Evolutionary conservation across 2,797 vertebrate species (phyloP).

Genomic region (Picus viridis): DNA sequence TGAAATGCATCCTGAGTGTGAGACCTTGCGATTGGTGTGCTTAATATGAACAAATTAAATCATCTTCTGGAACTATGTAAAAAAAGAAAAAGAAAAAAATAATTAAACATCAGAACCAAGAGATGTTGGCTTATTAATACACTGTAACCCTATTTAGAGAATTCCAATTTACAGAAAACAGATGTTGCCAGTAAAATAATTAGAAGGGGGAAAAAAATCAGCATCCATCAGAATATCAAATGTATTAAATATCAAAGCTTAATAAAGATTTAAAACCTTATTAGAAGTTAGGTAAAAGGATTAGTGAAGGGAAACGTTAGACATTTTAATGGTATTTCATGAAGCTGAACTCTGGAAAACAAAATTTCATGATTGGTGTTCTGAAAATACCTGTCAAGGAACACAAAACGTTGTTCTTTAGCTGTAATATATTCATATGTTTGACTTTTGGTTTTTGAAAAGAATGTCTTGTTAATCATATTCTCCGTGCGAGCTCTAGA

Average conservation of each 20-base stretch:
- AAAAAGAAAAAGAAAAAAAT: slow-evolving; percentile 70
- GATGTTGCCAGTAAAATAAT: slow-evolving; percentile 76
- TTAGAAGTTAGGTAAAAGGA: slow-evolving; percentile 65
- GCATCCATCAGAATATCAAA: slow-evolving; percentile 64
- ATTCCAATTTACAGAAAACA: slow-evolving; percentile 74
- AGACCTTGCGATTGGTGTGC: slow-evolving; percentile 47
- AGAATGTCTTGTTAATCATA: background rate
- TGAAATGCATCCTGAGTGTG: slow-evolving; percentile 72
- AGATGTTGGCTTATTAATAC: slow-evolving; percentile 76
- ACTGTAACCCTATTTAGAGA: slow-evolving; percentile 74
- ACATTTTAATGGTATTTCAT: background rate
- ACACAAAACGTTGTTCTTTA: background rate
- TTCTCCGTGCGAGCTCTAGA: background rate
- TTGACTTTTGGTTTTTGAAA: background rate
- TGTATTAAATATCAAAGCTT: slow-evolving; percentile 72
- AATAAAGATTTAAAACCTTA: slow-evolving; percentile 57
- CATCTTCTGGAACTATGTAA: slow-evolving; percentile 68
- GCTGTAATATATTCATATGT: background rate
- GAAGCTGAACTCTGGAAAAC: slow-evolving; percentile 23
- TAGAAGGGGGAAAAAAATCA: slow-evolving; percentile 51
- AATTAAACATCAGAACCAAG: slow-evolving; percentile 79
- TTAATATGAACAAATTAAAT: slow-evolving; percentile 81
- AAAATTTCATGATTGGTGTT: background rate
- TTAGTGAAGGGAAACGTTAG: slow-evolving; percentile 44
- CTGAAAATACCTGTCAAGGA: background rate